A percentile compares a stretch with the other conserved stretches of the same genome.
Conservation (phyloP, 2,113 vertebrate genomes). For the Sebastes schlegelii region DNA sequence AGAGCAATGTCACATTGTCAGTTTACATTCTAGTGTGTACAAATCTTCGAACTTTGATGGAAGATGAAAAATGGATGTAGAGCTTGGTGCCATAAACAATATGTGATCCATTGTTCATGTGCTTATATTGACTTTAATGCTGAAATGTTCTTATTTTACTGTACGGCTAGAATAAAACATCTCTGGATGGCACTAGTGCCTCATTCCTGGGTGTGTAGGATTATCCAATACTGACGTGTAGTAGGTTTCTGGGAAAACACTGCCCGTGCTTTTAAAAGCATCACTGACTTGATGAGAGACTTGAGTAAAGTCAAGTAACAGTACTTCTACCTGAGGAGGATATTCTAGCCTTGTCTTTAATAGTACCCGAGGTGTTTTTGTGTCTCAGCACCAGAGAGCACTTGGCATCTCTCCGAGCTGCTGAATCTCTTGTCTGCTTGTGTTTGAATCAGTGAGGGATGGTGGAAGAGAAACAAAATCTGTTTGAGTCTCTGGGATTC, state of each 20-base stretch:
- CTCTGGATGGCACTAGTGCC: background rate
- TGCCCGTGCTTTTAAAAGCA: background rate
- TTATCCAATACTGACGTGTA: background rate
- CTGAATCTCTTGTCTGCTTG: constrained; percentile 7
- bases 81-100: background rate
- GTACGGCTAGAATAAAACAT: background rate
- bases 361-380: background rate
- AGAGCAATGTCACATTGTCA: background rate
- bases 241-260: background rate
- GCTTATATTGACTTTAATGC: background rate
- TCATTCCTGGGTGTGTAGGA: background rate
- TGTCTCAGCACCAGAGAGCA: constrained; percentile 17
- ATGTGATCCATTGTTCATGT: background rate
- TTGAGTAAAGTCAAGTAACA: background rate
- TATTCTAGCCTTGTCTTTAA: background rate
- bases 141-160: background rate
- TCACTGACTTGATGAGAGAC: background rate
- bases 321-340: background rate
- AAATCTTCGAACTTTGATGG: background rate
- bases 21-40: background rate
- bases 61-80: background rate
- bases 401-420: constrained; percentile 6
- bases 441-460: constrained; percentile 27
- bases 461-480: constrained; percentile 19
- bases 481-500: constrained; percentile 3